Conservation (phyloP, 1,140 invertebrate species). For the Aphis craccivora region DNA sequence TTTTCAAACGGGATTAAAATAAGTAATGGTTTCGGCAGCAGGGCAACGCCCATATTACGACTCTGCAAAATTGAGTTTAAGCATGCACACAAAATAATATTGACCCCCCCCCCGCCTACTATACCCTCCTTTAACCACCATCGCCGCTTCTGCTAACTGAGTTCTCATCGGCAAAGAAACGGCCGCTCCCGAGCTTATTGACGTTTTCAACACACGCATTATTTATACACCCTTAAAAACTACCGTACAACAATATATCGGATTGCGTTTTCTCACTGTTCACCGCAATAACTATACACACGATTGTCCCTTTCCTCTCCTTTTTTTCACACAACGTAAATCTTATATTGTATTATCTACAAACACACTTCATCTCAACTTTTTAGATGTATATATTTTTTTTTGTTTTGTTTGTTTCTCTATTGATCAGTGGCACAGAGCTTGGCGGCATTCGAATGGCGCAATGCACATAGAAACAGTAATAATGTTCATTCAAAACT, state of each 20-base stretch:
- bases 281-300: neutral
- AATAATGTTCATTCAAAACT: neutral
- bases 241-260: conserved; percentile 32
- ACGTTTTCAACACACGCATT: conserved; percentile 56
- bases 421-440: neutral
- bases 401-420: neutral
- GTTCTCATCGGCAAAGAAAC: neutral
- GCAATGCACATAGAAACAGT: neutral
- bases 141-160: neutral
- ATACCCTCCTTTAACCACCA: too few relatives aligned
- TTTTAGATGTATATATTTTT: too few relatives aligned
- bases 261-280: neutral
- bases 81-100: conserved; percentile 55
- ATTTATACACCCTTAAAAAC: conserved; percentile 53
- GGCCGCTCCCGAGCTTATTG: conserved; percentile 49
- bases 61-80: conserved; percentile 43
- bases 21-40: conserved; percentile 45
- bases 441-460: neutral
- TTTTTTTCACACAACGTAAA: neutral
- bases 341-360: neutral
- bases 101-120: neutral
- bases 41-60: conserved; percentile 49
- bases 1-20: conserved; percentile 57
- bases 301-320: neutral
- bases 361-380: neutral